Evolutionary conservation across 2,888 invertebrate species (phyloP).

Genomic region (Philhelius pedissequus): DNA sequence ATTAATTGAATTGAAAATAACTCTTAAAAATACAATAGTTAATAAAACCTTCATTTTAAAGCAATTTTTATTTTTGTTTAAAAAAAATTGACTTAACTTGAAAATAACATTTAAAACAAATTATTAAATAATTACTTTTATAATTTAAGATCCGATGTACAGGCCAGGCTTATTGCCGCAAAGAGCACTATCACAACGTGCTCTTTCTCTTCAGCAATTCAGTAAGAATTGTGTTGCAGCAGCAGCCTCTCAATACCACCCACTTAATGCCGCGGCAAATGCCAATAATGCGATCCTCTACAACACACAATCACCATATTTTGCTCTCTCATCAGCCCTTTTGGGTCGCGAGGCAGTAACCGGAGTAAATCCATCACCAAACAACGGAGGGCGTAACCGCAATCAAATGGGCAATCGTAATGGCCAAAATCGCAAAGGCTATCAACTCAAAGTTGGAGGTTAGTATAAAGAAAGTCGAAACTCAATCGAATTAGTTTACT

Average conservation of each 20-base stretch:
- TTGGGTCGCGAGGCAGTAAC: constrained; percentile 68
- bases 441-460: constrained; percentile 73
- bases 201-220: constrained; percentile 60
- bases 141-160: constrained; percentile 70
- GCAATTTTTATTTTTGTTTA: no score
- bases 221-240: constrained; percentile 63
- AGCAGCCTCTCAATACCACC: constrained; percentile 48
- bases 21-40: no score
- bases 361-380: constrained; percentile 62
- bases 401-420: constrained; percentile 59
- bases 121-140: neutral
- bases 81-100: no score
- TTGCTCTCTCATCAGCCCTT: constrained; percentile 68
- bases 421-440: constrained; percentile 69
- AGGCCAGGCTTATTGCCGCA: constrained; percentile 70
- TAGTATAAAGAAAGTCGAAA: constrained; percentile 55
- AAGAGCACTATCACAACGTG: constrained; percentile 30
- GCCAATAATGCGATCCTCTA: constrained; percentile 69
- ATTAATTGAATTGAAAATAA: no score
- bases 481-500: constrained; percentile 30
- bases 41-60: no score
- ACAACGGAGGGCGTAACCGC: constrained; percentile 49
- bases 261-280: constrained; percentile 63
- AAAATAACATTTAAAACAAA: no score
- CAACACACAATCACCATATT: constrained; percentile 69